Evolutionary conservation across 2,113 vertebrate species (phyloP).

Genomic region (Stegostoma tigrinum): DNA sequence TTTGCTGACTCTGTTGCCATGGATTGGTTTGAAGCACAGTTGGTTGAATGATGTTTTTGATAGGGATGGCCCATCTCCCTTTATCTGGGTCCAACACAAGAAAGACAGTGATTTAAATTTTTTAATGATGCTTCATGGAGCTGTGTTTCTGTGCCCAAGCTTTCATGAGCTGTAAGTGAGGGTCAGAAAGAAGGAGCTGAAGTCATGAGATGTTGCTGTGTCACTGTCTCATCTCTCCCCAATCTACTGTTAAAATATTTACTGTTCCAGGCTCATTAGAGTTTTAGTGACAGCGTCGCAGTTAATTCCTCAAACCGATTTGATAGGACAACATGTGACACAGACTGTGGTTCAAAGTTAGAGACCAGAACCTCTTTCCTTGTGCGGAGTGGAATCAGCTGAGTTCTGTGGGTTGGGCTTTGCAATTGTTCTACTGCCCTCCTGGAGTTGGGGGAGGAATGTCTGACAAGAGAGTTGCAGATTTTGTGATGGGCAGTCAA

Average conservation of each 20-base stretch:
- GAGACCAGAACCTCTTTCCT: background rate
- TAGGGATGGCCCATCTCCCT: background rate
- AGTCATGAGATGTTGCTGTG: too few species aligned
- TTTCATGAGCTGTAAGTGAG: background rate
- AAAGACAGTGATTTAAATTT: background rate
- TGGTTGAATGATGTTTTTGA: conserved; percentile 33
- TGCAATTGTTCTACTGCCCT: too few species aligned
- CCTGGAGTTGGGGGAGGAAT: background rate
- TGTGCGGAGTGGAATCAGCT: background rate
- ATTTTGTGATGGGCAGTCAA: background rate
- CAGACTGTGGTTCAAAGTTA: background rate
- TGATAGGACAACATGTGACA: background rate
- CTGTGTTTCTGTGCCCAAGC: background rate
- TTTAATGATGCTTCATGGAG: background rate
- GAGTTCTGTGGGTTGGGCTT: background rate
- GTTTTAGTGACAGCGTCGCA: background rate
- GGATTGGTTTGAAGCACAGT: background rate
- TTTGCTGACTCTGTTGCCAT: background rate
- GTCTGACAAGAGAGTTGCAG: background rate
- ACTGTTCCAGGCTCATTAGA: background rate
- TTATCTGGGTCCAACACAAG: background rate
- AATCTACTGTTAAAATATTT: background rate
- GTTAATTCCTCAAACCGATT: background rate
- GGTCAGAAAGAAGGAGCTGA: background rate
- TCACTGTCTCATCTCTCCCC: too few species aligned